Evolutionary conservation across 2,888 invertebrate species (phyloP).

Genomic region (Loripinus fragilis): DNA sequence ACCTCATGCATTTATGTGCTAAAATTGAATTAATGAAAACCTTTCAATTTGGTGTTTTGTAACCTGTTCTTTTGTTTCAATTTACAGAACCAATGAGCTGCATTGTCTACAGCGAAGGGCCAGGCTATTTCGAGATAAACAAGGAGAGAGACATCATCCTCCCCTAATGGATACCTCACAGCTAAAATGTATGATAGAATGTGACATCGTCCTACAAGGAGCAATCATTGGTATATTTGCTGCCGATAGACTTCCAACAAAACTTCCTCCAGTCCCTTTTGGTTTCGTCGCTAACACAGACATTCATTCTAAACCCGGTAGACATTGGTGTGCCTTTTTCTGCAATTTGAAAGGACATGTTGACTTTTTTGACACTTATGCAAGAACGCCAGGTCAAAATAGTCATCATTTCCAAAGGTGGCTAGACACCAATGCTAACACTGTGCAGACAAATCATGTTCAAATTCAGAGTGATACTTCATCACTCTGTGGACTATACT

Average conservation of each 20-base stretch:
- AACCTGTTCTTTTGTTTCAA: conserved; percentile 23
- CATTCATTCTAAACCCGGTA: conserved; percentile 22
- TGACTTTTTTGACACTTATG: conserved; percentile 41
- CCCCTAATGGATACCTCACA: conserved; percentile 27
- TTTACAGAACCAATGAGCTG: conserved; percentile 49
- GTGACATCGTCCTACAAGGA: background rate
- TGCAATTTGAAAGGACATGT: conserved; percentile 6
- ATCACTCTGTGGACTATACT: conserved; percentile 38
- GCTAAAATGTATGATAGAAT: conserved; percentile 27
- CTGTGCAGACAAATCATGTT: conserved; percentile 11
- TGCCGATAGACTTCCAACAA: background rate
- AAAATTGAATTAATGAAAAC: background rate
- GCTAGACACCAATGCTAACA: conserved; percentile 16
- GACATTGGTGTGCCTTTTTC: conserved; percentile 37
- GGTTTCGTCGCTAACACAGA: conserved; percentile 34
- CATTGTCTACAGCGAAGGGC: conserved; percentile 33
- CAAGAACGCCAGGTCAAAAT: conserved; percentile 19
- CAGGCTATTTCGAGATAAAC: conserved; percentile 31
- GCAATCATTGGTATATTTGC: conserved; percentile 17
- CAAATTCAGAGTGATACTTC: conserved; percentile 26
- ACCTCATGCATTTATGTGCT: too few species aligned
- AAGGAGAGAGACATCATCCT: conserved; percentile 26
- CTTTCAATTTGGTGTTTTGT: background rate
- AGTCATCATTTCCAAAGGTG: conserved; percentile 29
- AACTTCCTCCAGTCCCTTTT: background rate